These are phyloP conservation scores for Odontocolon sp. DNA, from an alignment of 2,888 invertebrate genomes.

Conservation along the genomic window DNA sequence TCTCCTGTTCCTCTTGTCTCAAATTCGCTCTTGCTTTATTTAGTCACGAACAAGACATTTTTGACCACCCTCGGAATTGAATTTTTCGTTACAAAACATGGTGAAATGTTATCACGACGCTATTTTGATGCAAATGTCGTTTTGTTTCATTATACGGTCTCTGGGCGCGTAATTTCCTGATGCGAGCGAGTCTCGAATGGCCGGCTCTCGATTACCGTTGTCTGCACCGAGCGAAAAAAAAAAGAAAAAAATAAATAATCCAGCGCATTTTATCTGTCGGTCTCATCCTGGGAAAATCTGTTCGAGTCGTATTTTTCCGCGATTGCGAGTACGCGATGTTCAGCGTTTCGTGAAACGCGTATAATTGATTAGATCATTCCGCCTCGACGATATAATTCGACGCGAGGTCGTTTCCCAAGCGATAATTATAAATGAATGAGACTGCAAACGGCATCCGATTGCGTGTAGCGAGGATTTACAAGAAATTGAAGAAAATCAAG, in stretches of 20 bases:
- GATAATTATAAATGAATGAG: neutral
- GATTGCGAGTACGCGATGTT: conserved; percentile 63
- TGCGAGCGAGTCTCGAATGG: no score
- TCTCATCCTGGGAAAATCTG: conserved; percentile 52
- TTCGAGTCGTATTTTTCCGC: conserved; percentile 29
- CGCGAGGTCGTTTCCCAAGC: conserved; percentile 42
- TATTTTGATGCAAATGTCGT: neutral
- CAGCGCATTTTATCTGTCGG: conserved; percentile 45
- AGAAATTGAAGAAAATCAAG: conserved; percentile 10
- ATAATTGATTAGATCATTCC: conserved; percentile 73
- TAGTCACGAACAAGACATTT: conserved; percentile 69
- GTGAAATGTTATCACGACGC: conserved; percentile 60
- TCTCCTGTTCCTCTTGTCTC: no score
- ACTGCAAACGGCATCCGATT: neutral
- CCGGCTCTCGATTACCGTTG: no score
- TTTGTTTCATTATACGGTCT: no score
- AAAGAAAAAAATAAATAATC: no score
- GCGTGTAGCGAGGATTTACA: neutral
- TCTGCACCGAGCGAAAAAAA: neutral
- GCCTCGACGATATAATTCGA: conserved; percentile 65
- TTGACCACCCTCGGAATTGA: conserved; percentile 71
- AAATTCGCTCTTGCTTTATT: conserved; percentile 59
- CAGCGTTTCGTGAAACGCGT: conserved; percentile 62
- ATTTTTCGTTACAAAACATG: conserved; percentile 64
- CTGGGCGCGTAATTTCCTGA: no score